Percentiles rank a stretch among this genome's conserved stretches.
Evolutionary conservation across 2,888 invertebrate genomes (phyloP).

Genomic region (Leptodirus hochenwartii): DNA sequence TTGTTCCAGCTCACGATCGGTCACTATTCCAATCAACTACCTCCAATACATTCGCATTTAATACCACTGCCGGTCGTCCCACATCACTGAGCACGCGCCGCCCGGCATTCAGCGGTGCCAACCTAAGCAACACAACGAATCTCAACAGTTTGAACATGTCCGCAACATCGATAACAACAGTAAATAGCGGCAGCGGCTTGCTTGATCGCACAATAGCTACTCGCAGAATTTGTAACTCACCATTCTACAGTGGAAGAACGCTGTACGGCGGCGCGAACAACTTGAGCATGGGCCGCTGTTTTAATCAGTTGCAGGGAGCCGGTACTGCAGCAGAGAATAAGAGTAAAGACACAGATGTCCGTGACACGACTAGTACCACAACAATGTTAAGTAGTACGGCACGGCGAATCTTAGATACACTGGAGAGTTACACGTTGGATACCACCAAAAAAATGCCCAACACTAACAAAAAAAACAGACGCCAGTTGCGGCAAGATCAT

Average conservation of each 20-base stretch:
- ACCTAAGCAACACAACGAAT: too few relatives aligned
- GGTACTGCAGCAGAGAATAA: constrained; percentile 1
- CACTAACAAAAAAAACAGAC: neutral
- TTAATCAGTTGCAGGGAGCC: constrained; percentile 5
- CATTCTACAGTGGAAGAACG: constrained; percentile 59
- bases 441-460: constrained; percentile 55
- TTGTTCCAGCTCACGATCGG: constrained; percentile 30
- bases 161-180: too few relatives aligned
- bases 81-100: constrained; percentile 29
- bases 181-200: constrained; percentile 24
- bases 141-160: neutral
- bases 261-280: constrained; percentile 66
- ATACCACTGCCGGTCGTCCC: constrained; percentile 9
- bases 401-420: constrained; percentile 54
- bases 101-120: constrained; percentile 32
- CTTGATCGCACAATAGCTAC: constrained; percentile 27
- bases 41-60: too few relatives aligned
- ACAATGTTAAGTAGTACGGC: constrained; percentile 52
- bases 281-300: too few relatives aligned
- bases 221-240: constrained; percentile 35
- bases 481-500: neutral
- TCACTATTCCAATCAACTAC: constrained; percentile 31
- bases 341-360: too few relatives aligned
- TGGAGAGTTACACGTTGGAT: constrained; percentile 69
- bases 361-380: constrained; percentile 18